Evolutionary conservation across 2,797 vertebrate species (phyloP).

Genomic region (Falco novaeseelandiae): DNA sequence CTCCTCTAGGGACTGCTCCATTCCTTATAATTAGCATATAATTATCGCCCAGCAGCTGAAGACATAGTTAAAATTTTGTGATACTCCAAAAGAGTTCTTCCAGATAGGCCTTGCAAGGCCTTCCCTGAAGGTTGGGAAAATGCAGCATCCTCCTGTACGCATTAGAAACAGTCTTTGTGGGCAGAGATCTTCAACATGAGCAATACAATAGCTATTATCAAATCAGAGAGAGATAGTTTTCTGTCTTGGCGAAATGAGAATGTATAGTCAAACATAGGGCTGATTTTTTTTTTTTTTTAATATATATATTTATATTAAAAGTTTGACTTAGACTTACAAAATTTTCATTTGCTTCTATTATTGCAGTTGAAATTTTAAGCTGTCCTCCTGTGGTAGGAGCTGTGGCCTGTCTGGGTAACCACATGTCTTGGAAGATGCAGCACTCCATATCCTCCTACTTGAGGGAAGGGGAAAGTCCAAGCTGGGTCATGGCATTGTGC

Average conservation of each 20-base stretch:
- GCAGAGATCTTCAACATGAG: background rate
- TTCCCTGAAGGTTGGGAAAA: background rate
- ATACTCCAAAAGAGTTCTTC: background rate
- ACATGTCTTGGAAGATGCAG: background rate
- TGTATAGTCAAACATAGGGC: background rate
- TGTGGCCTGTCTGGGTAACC: background rate
- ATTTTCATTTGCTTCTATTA: background rate
- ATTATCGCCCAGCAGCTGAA: conserved; percentile 54
- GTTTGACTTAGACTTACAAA: background rate
- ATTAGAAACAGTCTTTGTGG: background rate
- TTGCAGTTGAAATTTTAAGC: background rate
- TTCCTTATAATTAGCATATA: conserved; percentile 66
- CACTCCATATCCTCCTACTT: background rate
- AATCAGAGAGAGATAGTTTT: background rate
- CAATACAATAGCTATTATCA: background rate
- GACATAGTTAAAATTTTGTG: conserved; percentile 57
- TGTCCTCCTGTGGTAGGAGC: background rate
- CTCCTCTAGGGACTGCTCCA: background rate
- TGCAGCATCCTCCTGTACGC: background rate
- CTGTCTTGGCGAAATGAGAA: background rate
- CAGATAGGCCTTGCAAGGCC: background rate
- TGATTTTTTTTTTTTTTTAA: background rate
- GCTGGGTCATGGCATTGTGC: background rate
- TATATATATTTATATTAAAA: background rate
- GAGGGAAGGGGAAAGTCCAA: background rate